Conservation (phyloP, 2,113 vertebrate genomes). For the Reinhardtius hippoglossoides region DNA sequence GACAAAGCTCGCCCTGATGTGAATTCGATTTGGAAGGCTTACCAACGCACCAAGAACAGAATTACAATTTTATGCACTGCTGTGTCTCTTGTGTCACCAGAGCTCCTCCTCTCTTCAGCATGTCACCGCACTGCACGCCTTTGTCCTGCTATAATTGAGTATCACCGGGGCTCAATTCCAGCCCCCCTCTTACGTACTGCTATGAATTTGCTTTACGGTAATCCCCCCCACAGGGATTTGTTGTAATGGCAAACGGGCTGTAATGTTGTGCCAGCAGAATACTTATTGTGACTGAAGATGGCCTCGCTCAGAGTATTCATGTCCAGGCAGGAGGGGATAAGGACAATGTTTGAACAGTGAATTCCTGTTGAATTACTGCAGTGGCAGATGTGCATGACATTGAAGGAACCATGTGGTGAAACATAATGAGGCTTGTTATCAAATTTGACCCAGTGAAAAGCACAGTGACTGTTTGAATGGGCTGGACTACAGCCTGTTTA, state of each 20-base stretch:
- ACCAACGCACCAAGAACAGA: slow-evolving; percentile 24
- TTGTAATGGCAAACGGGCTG: slow-evolving; percentile 35
- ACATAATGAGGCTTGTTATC: slow-evolving; percentile 52
- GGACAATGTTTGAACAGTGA: slow-evolving; percentile 22
- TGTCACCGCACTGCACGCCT: slow-evolving; percentile 21
- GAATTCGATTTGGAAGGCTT: slow-evolving; percentile 49
- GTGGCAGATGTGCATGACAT: slow-evolving; percentile 14
- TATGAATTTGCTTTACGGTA: slow-evolving; percentile 57
- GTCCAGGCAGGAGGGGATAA: slow-evolving; percentile 3
- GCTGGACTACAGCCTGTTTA: slow-evolving; percentile 3
- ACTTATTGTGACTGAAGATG: slow-evolving; percentile 33
- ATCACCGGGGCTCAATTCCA: slow-evolving; percentile 38
- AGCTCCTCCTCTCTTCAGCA: slow-evolving; percentile 37
- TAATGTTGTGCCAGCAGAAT: slow-evolving; percentile 42
- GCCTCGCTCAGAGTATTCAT: slow-evolving; percentile 34
- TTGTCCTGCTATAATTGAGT: slow-evolving; percentile 61
- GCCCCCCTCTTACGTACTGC: slow-evolving; percentile 18
- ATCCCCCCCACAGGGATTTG: slow-evolving; percentile 37
- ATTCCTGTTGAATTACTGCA: slow-evolving; percentile 40
- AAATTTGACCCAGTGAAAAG: slow-evolving; percentile 29
- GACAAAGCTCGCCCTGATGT: slow-evolving; percentile 14
- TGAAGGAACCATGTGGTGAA: slow-evolving; percentile 58
- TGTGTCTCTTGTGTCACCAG: slow-evolving; percentile 33
- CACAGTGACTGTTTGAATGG: slow-evolving; percentile 3
- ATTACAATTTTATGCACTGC: slow-evolving; percentile 39